Percentiles rank a stretch among this genome's conserved stretches.
Conservation (phyloP, 2,113 vertebrate species). For the Aplodontia rufa region DNA sequence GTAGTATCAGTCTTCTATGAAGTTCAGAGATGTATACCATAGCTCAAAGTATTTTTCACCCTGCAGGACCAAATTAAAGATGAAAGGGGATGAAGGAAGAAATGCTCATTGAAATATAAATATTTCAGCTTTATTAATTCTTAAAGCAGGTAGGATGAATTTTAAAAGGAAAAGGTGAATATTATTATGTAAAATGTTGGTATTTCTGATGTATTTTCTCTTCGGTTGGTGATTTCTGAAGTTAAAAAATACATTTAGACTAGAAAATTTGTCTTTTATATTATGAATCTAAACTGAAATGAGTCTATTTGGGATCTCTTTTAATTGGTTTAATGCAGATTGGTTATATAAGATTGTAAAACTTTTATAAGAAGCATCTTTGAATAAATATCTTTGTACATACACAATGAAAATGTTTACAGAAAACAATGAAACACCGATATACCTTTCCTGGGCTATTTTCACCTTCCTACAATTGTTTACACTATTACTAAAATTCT, state of each 20-base stretch:
- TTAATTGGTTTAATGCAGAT: conserved; percentile 40
- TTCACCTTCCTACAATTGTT: neutral
- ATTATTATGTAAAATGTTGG: conserved; percentile 45
- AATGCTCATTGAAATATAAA: conserved; percentile 73
- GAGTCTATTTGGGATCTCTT: conserved; percentile 13
- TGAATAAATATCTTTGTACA: conserved; percentile 27
- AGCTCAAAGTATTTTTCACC: conserved; percentile 66
- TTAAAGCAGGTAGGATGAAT: conserved; percentile 56
- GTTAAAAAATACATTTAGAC: neutral
- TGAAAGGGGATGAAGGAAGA: conserved; percentile 58
- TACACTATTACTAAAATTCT: neutral
- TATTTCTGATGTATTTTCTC: conserved; percentile 44
- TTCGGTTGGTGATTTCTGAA: neutral
- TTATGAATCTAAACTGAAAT: conserved; percentile 59
- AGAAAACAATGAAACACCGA: neutral
- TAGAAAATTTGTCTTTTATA: neutral
- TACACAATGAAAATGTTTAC: conserved; percentile 33
- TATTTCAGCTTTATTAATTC: conserved; percentile 75
- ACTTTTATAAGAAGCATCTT: conserved; percentile 12
- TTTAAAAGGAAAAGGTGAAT: conserved; percentile 45
- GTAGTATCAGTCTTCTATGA: conserved; percentile 61
- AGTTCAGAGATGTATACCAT: conserved; percentile 59
- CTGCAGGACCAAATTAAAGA: conserved; percentile 69
- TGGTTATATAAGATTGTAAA: conserved; percentile 38
- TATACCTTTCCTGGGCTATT: neutral